A percentile compares a stretch with the other conserved stretches of the same genome.
phyloP scores from a whole-genome alignment of 2,113 vertebrate genomes.

The Copsychus sechellarum region DNA sequence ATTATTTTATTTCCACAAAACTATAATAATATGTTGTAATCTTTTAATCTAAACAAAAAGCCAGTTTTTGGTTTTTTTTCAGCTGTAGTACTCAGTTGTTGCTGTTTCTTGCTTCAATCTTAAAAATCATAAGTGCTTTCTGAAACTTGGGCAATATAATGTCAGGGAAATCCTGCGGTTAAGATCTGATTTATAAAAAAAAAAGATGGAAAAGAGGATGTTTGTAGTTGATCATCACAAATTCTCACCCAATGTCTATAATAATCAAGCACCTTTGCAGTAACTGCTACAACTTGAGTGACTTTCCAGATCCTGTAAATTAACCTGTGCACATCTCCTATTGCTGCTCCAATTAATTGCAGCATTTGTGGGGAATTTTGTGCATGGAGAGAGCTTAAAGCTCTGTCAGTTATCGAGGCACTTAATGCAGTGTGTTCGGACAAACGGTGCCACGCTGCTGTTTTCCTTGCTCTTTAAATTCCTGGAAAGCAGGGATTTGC shows the following conservation, averaged over 20 bases:
- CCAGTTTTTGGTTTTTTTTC: not conserved
- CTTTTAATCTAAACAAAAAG: not conserved
- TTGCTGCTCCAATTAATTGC: not conserved
- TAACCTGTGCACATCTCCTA: fast-evolving
- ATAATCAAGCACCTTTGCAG: not conserved
- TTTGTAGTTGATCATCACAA: not conserved
- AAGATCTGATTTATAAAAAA: not conserved
- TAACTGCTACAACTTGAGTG: not conserved
- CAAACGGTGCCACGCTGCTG: not conserved
- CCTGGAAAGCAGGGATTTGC: not conserved
- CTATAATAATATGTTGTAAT: not conserved
- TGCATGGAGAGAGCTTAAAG: not conserved
- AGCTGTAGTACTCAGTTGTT: not conserved
- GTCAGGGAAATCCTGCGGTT: not conserved
- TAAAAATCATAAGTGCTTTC: not conserved
- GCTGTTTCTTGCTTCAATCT: not conserved
- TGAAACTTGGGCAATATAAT: not conserved
- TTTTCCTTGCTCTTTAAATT: not conserved
- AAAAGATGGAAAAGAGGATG: not conserved
- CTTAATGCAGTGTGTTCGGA: not conserved
- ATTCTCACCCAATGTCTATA: not conserved
- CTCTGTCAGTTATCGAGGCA: not conserved
- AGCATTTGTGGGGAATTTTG: not conserved
- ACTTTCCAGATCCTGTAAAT: not conserved
- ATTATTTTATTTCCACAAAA: not conserved